phyloP scores from a whole-genome alignment of 2,888 invertebrate species.

The Diaprepes abbreviatus region DNA sequence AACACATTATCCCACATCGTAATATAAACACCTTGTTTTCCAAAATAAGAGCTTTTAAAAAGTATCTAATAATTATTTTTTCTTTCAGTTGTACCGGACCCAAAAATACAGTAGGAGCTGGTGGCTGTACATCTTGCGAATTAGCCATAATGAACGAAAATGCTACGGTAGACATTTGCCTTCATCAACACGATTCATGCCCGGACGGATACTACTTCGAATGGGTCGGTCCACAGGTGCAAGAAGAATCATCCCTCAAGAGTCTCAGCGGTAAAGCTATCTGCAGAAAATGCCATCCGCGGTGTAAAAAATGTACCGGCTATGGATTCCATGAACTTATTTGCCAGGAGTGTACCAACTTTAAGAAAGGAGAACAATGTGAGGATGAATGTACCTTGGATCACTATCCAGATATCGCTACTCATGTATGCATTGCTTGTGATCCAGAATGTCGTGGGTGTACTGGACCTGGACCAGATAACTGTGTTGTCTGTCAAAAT shows the following conservation, averaged over 20 bases:
- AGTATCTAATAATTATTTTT: too few relatives aligned
- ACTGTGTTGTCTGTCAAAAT: conserved; percentile 85
- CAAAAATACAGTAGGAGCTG: conserved; percentile 81
- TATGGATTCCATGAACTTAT: conserved; percentile 90
- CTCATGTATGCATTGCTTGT: conserved; percentile 81
- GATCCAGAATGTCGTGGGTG: conserved; percentile 89
- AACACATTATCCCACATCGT: too few relatives aligned
- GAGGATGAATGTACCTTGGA: conserved; percentile 90
- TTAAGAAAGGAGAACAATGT: conserved; percentile 89
- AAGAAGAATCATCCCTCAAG: conserved; percentile 76
- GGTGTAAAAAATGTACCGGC: conserved; percentile 89
- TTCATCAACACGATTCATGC: conserved; percentile 85
- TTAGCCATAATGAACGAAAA: conserved; percentile 87
- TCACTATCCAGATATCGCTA: conserved; percentile 83
- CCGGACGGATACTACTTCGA: conserved; percentile 87
- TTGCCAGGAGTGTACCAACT: conserved; percentile 89
- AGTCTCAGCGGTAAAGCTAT: conserved; percentile 87
- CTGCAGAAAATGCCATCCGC: conserved; percentile 90
- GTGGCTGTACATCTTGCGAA: conserved; percentile 92
- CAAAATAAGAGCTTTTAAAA: too few relatives aligned
- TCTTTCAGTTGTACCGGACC: conserved; percentile 82
- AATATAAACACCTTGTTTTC: too few relatives aligned
- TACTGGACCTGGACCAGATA: conserved; percentile 79
- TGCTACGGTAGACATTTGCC: conserved; percentile 80
- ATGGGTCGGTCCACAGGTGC: conserved; percentile 81